Evolutionary conservation across 2,888 invertebrate genomes (phyloP).

Genomic region (Maniola hyperantus): DNA sequence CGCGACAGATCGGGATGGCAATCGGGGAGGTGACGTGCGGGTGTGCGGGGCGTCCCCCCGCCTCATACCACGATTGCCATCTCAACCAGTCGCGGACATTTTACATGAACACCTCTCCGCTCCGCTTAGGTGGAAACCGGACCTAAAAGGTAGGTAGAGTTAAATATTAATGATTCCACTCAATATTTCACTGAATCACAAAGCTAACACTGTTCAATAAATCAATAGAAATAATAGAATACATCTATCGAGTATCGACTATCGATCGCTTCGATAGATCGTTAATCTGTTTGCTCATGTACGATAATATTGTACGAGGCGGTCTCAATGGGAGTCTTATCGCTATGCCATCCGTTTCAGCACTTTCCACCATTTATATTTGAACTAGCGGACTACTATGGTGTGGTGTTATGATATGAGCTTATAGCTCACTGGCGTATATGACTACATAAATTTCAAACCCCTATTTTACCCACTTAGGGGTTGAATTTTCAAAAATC

Average conservation of each 20-base stretch:
- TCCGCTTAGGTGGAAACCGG: not conserved
- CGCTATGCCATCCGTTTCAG: slow-evolving; percentile 21
- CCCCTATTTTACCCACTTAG: no score
- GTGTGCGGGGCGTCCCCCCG: no score
- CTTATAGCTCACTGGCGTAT: no score
- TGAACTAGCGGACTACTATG: slow-evolving; percentile 10
- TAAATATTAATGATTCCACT: not conserved
- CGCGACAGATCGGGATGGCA: no score
- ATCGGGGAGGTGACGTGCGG: no score
- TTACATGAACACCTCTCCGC: no score
- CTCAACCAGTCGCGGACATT: no score
- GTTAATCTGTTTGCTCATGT: slow-evolving; percentile 30
- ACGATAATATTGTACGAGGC: slow-evolving; percentile 15
- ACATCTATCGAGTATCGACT: slow-evolving; percentile 16
- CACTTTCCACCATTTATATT: slow-evolving; percentile 20
- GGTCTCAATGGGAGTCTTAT: slow-evolving; percentile 24
- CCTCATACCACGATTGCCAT: no score
- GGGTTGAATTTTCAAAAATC: no score
- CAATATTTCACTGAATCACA: slow-evolving; percentile 2
- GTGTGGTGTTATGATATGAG: slow-evolving; percentile 1
- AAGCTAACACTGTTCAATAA: slow-evolving; percentile 16
- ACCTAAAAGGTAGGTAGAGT: not conserved
- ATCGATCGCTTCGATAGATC: slow-evolving; percentile 18
- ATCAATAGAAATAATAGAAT: slow-evolving; percentile 12
- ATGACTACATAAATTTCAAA: no score